These are phyloP conservation scores for Platorchestia sp. DNA, from an alignment of 1,140 invertebrate species.

Conservation along the genomic window DNA sequence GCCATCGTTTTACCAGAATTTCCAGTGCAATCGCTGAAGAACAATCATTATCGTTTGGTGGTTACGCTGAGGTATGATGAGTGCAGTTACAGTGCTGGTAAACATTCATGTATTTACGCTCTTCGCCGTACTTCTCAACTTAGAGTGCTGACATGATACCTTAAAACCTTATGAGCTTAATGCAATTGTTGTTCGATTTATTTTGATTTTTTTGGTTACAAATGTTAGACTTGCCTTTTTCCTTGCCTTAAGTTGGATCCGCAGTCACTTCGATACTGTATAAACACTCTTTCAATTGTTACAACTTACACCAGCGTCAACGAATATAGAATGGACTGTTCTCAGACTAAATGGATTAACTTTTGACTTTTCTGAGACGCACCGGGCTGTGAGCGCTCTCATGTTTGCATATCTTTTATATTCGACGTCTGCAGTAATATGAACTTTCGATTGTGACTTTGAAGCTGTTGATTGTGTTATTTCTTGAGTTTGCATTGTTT, in stretches of 20 bases:
- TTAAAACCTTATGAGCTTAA: background rate
- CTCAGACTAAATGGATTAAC: too few relatives aligned
- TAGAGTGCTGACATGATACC: too few relatives aligned
- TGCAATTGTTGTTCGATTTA: background rate
- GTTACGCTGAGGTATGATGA: background rate
- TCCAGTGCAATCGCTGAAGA: too few relatives aligned
- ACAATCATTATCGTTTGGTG: background rate
- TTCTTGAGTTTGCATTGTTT: background rate
- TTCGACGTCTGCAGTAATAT: background rate
- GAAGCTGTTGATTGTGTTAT: background rate
- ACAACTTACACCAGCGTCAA: background rate
- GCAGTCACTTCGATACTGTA: background rate
- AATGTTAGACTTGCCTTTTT: background rate
- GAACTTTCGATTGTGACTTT: background rate
- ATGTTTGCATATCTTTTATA: background rate
- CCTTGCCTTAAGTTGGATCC: background rate
- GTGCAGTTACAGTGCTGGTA: too few relatives aligned
- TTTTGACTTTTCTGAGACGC: background rate
- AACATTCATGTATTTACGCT: too few relatives aligned
- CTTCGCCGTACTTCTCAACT: too few relatives aligned
- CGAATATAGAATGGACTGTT: background rate
- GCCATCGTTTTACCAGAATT: too few relatives aligned
- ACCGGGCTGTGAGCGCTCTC: background rate
- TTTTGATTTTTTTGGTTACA: background rate
- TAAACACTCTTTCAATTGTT: background rate